Conservation (phyloP, 2,113 vertebrate genomes). For the Telmatochromis sp. region DNA sequence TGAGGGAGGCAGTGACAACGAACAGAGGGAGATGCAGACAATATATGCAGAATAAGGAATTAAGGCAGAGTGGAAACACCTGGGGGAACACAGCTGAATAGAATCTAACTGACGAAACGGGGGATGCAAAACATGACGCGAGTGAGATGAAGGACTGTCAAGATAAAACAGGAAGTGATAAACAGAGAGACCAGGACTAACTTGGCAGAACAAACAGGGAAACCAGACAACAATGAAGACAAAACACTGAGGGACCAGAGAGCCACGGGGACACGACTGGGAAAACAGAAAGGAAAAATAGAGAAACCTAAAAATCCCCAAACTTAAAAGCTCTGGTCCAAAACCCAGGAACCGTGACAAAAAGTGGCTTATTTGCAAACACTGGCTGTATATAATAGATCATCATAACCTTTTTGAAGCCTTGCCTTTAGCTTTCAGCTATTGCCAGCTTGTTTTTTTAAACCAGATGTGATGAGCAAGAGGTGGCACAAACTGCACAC, state of each 20-base stretch:
- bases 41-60: neutral
- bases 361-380: neutral
- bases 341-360: neutral
- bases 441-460: neutral
- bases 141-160: neutral
- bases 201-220: neutral
- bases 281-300: neutral
- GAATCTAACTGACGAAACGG: neutral
- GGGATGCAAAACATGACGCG: neutral
- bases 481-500: neutral
- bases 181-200: neutral
- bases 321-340: neutral
- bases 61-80: neutral
- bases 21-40: neutral
- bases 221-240: neutral
- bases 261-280: neutral
- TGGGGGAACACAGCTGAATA: neutral
- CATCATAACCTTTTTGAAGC: neutral
- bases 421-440: neutral
- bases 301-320: neutral
- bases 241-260: neutral
- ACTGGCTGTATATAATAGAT: neutral
- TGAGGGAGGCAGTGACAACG: neutral
- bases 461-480: neutral
- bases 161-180: neutral